Percentiles rank a stretch among this genome's conserved stretches.
These are phyloP conservation scores for Theocolax elegans DNA, from an alignment of 1,140 invertebrate species.

Conservation along the genomic window DNA sequence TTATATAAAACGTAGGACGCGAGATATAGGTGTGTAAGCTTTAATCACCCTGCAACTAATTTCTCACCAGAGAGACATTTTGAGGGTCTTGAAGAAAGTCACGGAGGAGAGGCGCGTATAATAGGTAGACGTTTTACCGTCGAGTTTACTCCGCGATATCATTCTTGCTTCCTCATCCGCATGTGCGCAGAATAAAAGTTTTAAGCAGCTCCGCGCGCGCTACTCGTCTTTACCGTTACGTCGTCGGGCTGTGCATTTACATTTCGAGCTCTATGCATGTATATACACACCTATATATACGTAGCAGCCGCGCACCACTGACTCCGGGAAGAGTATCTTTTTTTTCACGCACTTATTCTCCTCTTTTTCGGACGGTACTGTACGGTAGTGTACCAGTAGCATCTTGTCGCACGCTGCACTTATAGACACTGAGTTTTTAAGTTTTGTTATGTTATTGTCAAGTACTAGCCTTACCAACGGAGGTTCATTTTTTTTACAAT, in stretches of 20 bases:
- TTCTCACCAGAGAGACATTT: constrained; percentile 39
- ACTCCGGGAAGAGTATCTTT: no score
- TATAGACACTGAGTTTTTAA: no score
- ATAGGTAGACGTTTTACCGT: background rate
- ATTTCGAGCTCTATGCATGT: background rate
- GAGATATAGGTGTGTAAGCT: background rate
- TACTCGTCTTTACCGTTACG: constrained; percentile 57
- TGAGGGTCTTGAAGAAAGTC: constrained; percentile 41
- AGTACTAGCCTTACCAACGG: no score
- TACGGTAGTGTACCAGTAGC: no score
- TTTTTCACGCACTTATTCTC: no score
- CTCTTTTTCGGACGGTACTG: no score
- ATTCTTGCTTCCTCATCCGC: background rate
- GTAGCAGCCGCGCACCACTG: no score
- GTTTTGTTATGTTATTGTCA: no score
- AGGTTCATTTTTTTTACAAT: no score
- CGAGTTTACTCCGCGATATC: background rate
- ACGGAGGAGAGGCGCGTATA: background rate
- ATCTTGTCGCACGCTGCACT: no score
- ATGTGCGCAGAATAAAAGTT: background rate
- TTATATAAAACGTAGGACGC: constrained; percentile 10
- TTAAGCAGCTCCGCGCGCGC: background rate
- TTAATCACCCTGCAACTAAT: constrained; percentile 29
- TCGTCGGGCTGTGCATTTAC: constrained; percentile 5
- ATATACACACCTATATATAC: background rate